phyloP scores from a whole-genome alignment of 2,888 invertebrate species.

The Lepeophtheirus nordmannii region DNA sequence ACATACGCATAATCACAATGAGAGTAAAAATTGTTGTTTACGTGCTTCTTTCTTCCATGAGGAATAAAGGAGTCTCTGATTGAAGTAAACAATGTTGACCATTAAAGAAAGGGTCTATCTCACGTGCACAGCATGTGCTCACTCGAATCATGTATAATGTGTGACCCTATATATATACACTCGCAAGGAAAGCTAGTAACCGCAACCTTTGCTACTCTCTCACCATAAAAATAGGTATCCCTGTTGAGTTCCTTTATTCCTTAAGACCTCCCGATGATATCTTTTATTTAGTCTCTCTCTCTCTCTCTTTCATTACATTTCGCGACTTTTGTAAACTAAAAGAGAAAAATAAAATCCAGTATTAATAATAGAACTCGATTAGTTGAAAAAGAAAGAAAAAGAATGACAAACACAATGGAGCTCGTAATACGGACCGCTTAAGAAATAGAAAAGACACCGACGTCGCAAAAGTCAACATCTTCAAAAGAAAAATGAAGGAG shows the following conservation, averaged over 20 bases:
- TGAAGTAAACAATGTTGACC: not conserved
- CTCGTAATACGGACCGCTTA: not conserved
- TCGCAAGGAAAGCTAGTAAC: too few relatives aligned
- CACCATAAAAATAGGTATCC: not conserved
- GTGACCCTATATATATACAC: not conserved
- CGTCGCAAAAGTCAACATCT: slow-evolving; percentile 7
- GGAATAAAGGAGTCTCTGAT: not conserved
- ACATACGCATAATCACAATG: too few relatives aligned
- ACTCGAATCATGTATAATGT: not conserved
- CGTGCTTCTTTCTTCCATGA: not conserved
- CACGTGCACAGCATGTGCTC: slow-evolving; percentile 7
- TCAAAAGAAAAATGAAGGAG: not conserved
- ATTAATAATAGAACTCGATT: slow-evolving; percentile 7
- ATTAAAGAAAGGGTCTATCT: not conserved
- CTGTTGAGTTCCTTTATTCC: not conserved
- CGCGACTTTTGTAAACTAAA: slow-evolving; percentile 3
- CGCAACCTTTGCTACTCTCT: not conserved
- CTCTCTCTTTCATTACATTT: too few relatives aligned
- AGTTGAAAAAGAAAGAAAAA: not conserved
- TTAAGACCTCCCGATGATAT: not conserved
- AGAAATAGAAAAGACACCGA: not conserved
- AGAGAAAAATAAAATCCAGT: not conserved
- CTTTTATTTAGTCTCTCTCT: not conserved
- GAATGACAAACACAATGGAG: slow-evolving; percentile 6
- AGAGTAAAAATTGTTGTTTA: too few relatives aligned